Evolutionary conservation across 2,888 invertebrate genomes (phyloP).

Genomic region (Chalcosyrphus nemorum): DNA sequence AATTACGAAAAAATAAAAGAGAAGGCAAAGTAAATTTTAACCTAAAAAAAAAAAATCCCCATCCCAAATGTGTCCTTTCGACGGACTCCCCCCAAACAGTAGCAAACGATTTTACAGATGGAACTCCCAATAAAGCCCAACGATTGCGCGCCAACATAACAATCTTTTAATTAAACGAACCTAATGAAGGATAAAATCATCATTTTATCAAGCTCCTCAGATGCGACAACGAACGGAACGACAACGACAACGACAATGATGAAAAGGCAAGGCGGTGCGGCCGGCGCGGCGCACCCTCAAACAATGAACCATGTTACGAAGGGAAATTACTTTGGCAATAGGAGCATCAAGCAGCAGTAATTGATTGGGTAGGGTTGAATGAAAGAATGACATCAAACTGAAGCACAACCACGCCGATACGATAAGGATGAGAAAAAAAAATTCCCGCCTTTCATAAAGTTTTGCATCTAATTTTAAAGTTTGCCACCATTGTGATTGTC

Average conservation of each 20-base stretch:
- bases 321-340: conserved; percentile 38
- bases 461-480: conserved; percentile 69
- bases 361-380: conserved; percentile 47
- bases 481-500: conserved; percentile 50
- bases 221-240: conserved; percentile 18
- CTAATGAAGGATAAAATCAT: conserved; percentile 67
- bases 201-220: conserved; percentile 47
- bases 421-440: neutral
- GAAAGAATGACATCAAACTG: conserved; percentile 13
- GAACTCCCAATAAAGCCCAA: conserved; percentile 33
- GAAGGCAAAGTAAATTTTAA: neutral
- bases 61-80: neutral
- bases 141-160: conserved; percentile 49
- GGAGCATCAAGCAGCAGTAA: conserved; percentile 43
- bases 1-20: conserved; percentile 2
- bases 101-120: neutral
- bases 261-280: too few species aligned
- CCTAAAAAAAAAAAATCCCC: too few species aligned
- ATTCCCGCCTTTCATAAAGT: conserved; percentile 43
- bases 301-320: conserved; percentile 30
- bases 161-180: conserved; percentile 67
- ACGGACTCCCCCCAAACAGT: neutral
- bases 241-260: conserved; percentile 27
- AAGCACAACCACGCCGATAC: neutral
- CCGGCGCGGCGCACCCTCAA: neutral